phyloP scores from a whole-genome alignment of 2,888 invertebrate genomes.

The Drosophila tripunctata region DNA sequence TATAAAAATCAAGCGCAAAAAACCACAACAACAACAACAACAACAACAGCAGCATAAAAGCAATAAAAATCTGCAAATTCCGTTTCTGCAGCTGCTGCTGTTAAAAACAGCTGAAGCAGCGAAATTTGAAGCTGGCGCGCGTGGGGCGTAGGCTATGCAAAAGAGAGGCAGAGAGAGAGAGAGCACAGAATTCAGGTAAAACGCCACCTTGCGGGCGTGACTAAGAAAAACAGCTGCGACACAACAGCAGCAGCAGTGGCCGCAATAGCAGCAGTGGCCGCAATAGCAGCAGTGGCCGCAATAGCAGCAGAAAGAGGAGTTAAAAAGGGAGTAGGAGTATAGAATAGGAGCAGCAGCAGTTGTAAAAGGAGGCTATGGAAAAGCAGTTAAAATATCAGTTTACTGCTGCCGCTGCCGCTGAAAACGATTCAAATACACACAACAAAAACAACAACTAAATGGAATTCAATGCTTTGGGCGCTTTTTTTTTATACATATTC shows the following conservation, averaged over 20 bases:
- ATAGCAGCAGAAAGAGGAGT: too few relatives aligned
- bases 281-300: too few relatives aligned
- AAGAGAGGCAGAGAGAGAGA: not conserved
- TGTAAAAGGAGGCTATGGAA: constrained; percentile 50
- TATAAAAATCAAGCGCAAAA: constrained; percentile 42
- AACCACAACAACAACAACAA: constrained; percentile 22
- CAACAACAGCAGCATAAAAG: constrained; percentile 5
- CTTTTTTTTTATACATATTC: too few relatives aligned
- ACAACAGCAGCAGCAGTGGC: not conserved
- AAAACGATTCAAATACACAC: not conserved
- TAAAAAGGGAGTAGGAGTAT: too few relatives aligned
- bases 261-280: too few relatives aligned
- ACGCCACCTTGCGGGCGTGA: constrained; percentile 45
- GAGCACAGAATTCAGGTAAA: constrained; percentile 26
- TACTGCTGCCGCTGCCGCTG: not conserved
- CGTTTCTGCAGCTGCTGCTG: too few relatives aligned
- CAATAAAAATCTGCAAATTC: constrained; percentile 24
- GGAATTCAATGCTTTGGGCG: constrained; percentile 64
- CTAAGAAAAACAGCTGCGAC: constrained; percentile 44
- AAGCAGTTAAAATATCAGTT: constrained; percentile 38
- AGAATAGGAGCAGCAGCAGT: too few relatives aligned
- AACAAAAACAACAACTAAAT: constrained; percentile 30
- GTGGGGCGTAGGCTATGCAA: constrained; percentile 4
- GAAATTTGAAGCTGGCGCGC: constrained; percentile 19
- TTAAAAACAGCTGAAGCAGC: constrained; percentile 43